These are phyloP conservation scores for Gopherus flavomarginatus DNA, from an alignment of 2,113 vertebrate genomes.

Conservation along the genomic window DNA sequence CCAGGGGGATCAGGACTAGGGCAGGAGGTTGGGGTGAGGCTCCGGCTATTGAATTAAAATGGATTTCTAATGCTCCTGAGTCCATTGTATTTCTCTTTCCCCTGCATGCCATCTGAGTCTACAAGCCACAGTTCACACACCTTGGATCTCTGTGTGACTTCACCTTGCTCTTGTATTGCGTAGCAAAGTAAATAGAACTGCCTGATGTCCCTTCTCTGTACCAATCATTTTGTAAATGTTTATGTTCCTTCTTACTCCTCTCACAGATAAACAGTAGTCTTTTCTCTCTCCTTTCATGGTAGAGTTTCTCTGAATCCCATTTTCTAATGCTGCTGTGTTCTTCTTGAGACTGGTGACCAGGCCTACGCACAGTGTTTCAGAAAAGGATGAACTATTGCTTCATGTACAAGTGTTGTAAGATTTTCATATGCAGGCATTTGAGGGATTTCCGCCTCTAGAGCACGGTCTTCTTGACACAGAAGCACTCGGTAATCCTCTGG, in stretches of 20 bases:
- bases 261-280: neutral
- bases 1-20: no score
- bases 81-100: neutral
- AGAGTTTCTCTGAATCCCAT: neutral
- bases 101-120: neutral
- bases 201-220: neutral
- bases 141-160: neutral
- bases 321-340: neutral
- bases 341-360: neutral
- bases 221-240: neutral
- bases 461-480: neutral
- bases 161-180: neutral
- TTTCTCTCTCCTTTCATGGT: neutral
- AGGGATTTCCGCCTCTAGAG: neutral
- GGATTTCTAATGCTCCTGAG: neutral
- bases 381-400: neutral
- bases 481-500: neutral
- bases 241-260: neutral
- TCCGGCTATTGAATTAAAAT: neutral
- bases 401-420: neutral
- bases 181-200: rapidly evolving
- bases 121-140: neutral
- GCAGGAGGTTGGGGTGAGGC: no score
- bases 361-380: neutral
- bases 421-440: neutral